Percentiles rank a stretch among this genome's conserved stretches.
These are phyloP conservation scores for Dermolepida albohirtum DNA, from an alignment of 2,888 invertebrate genomes.

Conservation along the genomic window DNA sequence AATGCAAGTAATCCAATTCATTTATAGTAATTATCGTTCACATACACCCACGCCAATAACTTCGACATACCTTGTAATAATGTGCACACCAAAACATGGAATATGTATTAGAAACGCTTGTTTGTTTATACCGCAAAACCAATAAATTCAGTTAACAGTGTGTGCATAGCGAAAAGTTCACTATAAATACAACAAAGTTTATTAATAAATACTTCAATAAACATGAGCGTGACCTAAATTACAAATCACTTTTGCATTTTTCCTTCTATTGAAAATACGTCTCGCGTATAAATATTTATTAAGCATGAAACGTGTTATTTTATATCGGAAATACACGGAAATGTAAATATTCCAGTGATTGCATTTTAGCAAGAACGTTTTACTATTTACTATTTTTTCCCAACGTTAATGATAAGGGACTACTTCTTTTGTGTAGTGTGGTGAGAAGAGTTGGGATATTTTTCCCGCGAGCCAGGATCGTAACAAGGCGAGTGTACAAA, in stretches of 20 bases:
- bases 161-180: constrained; percentile 31
- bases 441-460: no score
- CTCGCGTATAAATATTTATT: constrained; percentile 27
- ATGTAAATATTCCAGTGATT: neutral
- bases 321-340: constrained; percentile 14
- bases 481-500: no score
- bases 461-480: no score
- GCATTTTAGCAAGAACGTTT: no score
- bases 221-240: constrained; percentile 39
- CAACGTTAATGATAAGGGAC: no score
- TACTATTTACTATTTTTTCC: no score
- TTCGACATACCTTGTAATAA: constrained; percentile 2
- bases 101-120: constrained; percentile 27
- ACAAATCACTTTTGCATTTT: constrained; percentile 36
- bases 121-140: constrained; percentile 22
- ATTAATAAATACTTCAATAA: constrained; percentile 38
- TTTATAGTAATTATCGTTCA: constrained; percentile 2
- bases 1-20: neutral
- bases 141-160: constrained; percentile 36
- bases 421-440: no score
- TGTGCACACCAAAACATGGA: constrained; percentile 3
- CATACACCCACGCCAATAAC: constrained; percentile 17
- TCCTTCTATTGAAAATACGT: constrained; percentile 11
- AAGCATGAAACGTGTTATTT: constrained; percentile 16
- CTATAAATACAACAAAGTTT: constrained; percentile 37